These are phyloP conservation scores for Tuberolachnus salignus DNA, from an alignment of 2,888 invertebrate genomes.

Conservation along the genomic window DNA sequence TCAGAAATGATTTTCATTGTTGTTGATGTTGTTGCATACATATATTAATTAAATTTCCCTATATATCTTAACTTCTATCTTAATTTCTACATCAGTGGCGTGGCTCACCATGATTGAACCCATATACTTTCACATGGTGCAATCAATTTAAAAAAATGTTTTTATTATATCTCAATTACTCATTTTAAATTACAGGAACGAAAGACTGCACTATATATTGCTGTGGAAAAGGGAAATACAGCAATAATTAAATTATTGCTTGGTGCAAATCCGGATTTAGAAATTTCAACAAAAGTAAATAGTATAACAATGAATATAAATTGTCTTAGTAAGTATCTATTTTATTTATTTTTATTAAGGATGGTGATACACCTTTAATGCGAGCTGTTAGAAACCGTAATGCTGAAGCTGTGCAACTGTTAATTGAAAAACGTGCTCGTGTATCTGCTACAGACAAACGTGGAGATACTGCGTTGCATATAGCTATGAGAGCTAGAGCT, in stretches of 20 bases:
- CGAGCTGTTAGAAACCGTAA: slow-evolving; percentile 90
- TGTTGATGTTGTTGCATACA: no score
- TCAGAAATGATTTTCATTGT: no score
- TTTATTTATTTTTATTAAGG: slow-evolving; percentile 65
- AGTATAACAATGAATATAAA: background rate
- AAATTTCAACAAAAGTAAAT: slow-evolving; percentile 83
- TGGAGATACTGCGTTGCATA: slow-evolving; percentile 94
- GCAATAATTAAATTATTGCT: slow-evolving; percentile 83
- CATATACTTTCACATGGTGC: no score
- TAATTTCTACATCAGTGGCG: no score
- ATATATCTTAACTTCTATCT: no score
- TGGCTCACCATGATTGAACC: no score
- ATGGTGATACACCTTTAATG: slow-evolving; percentile 91
- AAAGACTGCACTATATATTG: slow-evolving; percentile 94
- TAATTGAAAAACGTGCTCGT: slow-evolving; percentile 90
- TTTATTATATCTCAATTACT: no score
- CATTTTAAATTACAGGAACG: slow-evolving; percentile 71
- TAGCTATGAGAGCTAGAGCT: slow-evolving; percentile 92
- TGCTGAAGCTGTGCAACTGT: slow-evolving; percentile 86
- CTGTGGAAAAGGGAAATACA: slow-evolving; percentile 92
- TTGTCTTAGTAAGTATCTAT: background rate
- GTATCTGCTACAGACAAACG: slow-evolving; percentile 88
- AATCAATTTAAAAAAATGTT: no score
- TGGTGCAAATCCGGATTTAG: slow-evolving; percentile 90
- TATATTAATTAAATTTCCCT: no score